Evolutionary conservation across 2,888 invertebrate genomes (phyloP).

Genomic region (Cephus pulcher): DNA sequence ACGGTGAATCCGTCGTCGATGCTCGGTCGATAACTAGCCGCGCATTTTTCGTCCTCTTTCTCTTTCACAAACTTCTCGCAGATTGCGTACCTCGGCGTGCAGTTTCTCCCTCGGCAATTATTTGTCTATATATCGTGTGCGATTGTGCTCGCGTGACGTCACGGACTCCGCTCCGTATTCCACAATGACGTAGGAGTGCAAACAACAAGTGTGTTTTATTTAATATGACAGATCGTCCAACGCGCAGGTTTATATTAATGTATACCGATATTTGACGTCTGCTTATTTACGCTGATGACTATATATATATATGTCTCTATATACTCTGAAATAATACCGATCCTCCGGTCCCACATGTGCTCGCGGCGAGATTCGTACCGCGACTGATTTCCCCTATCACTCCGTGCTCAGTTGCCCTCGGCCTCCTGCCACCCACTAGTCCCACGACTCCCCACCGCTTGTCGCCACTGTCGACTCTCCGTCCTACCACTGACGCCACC

Average conservation of each 20-base stretch:
- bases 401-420: constrained; percentile 36
- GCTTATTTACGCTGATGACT: neutral
- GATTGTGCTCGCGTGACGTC: constrained; percentile 21
- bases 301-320: neutral
- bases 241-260: neutral
- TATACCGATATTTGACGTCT: neutral
- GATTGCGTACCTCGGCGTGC: constrained; percentile 19
- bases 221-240: neutral
- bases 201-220: constrained; percentile 11
- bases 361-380: constrained; percentile 53
- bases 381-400: constrained; percentile 57
- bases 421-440: constrained; percentile 34
- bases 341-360: constrained; percentile 30
- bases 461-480: constrained; percentile 1
- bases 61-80: constrained; percentile 12
- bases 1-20: neutral
- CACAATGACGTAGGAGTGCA: constrained; percentile 28
- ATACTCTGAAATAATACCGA: neutral
- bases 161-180: constrained; percentile 27
- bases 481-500: neutral
- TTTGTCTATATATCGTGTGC: neutral
- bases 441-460: constrained; percentile 18
- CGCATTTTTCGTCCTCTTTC: constrained; percentile 10
- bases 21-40: constrained; percentile 7
- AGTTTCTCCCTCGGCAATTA: neutral